Conservation (phyloP, 2,113 vertebrate species). For the Pyrgilauda ruficollis region DNA sequence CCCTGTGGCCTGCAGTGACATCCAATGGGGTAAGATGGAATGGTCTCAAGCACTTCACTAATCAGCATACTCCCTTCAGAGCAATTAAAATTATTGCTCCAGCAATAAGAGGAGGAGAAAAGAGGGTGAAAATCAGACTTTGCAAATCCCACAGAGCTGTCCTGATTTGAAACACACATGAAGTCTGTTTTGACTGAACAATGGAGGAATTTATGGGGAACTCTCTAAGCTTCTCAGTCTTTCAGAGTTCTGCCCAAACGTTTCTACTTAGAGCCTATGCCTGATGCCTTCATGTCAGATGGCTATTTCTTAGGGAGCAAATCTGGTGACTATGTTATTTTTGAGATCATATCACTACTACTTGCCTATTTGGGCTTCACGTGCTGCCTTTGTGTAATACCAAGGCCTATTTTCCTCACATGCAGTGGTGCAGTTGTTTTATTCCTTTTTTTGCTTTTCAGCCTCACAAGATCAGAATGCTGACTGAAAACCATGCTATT, state of each 20-base stretch:
- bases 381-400: not conserved
- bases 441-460: not conserved
- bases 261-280: not conserved
- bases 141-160: not conserved
- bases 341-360: not conserved
- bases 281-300: not conserved
- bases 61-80: not conserved
- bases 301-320: not conserved
- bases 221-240: not conserved
- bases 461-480: not conserved
- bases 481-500: not conserved
- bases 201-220: not conserved
- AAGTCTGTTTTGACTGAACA: not conserved
- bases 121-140: not conserved
- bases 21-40: not conserved
- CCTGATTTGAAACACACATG: not conserved
- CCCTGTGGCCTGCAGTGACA: not conserved
- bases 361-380: not conserved
- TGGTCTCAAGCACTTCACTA: not conserved
- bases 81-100: not conserved
- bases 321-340: not conserved
- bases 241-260: not conserved
- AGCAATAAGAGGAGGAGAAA: not conserved
- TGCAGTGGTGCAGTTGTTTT: fast-evolving
- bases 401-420: not conserved